phyloP scores from a whole-genome alignment of 2,888 invertebrate species.

The Dicyrtoma fusca region DNA sequence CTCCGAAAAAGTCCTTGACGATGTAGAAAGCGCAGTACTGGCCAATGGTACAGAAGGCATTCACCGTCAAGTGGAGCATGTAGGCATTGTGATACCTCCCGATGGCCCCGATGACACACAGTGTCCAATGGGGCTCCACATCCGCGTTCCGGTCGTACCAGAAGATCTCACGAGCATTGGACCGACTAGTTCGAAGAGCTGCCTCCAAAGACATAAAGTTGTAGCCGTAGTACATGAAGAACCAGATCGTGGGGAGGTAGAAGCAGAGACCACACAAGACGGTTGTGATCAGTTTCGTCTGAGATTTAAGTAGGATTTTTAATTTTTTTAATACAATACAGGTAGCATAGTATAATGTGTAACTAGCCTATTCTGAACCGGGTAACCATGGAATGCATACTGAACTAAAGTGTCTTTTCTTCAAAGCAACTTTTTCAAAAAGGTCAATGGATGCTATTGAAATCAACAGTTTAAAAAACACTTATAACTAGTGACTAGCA shows the following conservation, averaged over 20 bases:
- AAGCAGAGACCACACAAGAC: background rate
- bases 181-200: background rate
- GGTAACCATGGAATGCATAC: too few relatives aligned
- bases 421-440: too few relatives aligned
- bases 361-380: too few relatives aligned
- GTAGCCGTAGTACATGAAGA: background rate
- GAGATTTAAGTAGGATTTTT: too few relatives aligned
- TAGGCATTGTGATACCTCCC: background rate
- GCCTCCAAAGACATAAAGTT: background rate
- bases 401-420: too few relatives aligned
- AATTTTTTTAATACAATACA: too few relatives aligned
- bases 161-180: constrained; percentile 3
- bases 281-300: background rate
- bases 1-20: background rate
- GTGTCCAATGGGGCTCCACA: background rate
- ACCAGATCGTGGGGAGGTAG: background rate
- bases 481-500: too few relatives aligned
- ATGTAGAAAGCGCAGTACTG: background rate
- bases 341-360: background rate
- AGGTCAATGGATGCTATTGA: too few relatives aligned
- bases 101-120: background rate
- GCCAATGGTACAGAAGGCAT: background rate
- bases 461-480: too few relatives aligned
- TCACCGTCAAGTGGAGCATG: background rate
- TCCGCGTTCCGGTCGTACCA: background rate